phyloP scores from a whole-genome alignment of 2,888 invertebrate genomes.

The Physocephala rufipes region DNA sequence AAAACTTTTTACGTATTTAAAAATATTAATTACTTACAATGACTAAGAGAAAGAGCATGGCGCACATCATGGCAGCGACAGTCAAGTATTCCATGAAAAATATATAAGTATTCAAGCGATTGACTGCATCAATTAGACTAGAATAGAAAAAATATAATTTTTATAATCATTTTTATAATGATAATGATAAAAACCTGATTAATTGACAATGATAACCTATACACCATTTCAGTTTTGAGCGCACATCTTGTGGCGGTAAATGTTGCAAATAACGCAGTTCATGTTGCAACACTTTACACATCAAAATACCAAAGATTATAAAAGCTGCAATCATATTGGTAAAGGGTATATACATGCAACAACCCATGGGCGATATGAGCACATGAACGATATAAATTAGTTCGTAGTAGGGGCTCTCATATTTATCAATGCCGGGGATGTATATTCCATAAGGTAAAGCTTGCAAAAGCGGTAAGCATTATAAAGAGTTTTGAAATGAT shows the following conservation, averaged over 20 bases:
- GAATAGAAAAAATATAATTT: background rate
- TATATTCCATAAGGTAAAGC: slow-evolving; percentile 46
- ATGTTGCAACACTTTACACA: slow-evolving; percentile 45
- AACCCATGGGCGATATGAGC: slow-evolving; percentile 45
- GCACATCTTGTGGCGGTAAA: no score
- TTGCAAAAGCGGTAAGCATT: slow-evolving; percentile 5
- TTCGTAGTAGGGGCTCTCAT: slow-evolving; percentile 42
- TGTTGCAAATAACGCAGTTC: slow-evolving; percentile 31
- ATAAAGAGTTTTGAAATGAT: no score
- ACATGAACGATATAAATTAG: slow-evolving; percentile 43
- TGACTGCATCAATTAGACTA: slow-evolving; percentile 21
- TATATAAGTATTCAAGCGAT: slow-evolving; percentile 25
- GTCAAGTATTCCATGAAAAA: slow-evolving; percentile 44
- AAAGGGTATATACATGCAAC: slow-evolving; percentile 48
- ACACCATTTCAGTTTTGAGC: no score
- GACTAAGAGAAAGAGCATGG: slow-evolving; percentile 47
- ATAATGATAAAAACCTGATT: no score
- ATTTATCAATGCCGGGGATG: slow-evolving; percentile 44
- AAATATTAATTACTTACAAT: slow-evolving; percentile 39
- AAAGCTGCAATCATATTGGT: slow-evolving; percentile 44
- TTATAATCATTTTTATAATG: no score
- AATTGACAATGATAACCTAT: no score
- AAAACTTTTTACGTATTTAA: no score
- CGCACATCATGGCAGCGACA: slow-evolving; percentile 48
- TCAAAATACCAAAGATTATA: slow-evolving; percentile 45